These are phyloP conservation scores for Nothocercus julius DNA, from an alignment of 2,113 vertebrate species.

Conservation along the genomic window DNA sequence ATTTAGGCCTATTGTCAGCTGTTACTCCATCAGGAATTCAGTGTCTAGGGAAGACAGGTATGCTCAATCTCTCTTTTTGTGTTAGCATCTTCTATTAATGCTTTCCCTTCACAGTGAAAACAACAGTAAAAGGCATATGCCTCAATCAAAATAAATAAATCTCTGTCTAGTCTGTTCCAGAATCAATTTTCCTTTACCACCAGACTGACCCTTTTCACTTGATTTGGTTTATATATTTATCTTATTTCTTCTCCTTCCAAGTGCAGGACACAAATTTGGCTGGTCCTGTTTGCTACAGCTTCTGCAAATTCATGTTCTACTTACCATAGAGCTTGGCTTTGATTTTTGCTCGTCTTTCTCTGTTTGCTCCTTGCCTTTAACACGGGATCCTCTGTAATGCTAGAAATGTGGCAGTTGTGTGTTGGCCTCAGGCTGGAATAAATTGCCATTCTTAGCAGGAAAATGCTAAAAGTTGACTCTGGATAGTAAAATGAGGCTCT, in stretches of 20 bases:
- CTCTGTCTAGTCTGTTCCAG: neutral
- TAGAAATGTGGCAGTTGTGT: rapidly evolving
- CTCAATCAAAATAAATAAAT: neutral
- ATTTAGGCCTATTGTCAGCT: neutral
- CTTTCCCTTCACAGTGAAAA: neutral
- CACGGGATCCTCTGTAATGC: neutral
- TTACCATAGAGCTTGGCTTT: neutral
- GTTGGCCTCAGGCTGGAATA: neutral
- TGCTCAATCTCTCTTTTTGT: neutral
- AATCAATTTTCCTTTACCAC: neutral
- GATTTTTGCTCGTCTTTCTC: neutral
- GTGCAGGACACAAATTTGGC: neutral
- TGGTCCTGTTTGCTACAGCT: neutral
- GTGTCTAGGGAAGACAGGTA: neutral
- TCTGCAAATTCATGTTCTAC: neutral
- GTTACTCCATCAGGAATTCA: rapidly evolving
- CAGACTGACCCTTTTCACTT: neutral
- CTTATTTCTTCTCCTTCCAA: neutral
- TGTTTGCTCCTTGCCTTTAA: neutral
- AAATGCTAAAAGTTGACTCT: neutral
- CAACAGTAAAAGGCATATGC: neutral
- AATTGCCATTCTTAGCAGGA: neutral
- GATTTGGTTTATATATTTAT: neutral
- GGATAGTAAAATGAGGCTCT: neutral
- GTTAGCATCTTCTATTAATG: neutral